phyloP scores from a whole-genome alignment of 2,113 vertebrate genomes.

The Azemiops feae region DNA sequence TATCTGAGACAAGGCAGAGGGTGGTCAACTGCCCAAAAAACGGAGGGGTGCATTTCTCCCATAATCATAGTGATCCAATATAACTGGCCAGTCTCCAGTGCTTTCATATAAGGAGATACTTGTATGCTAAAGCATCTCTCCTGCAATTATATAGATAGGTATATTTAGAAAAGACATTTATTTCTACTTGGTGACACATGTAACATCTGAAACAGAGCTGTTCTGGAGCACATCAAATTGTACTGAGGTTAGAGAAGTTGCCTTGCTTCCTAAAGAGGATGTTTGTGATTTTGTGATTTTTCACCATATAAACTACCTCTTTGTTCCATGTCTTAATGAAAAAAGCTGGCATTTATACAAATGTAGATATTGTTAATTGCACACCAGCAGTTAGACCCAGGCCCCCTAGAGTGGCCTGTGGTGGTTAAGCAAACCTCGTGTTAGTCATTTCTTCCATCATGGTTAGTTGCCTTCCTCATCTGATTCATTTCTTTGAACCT shows the following conservation, averaged over 20 bases:
- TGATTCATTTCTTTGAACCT: not conserved
- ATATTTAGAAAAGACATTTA: constrained; percentile 28
- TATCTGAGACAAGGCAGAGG: not conserved
- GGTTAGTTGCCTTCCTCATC: not conserved
- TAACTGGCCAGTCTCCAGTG: constrained; percentile 1
- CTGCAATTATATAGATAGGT: constrained; percentile 21
- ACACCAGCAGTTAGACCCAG: not conserved
- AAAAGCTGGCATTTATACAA: not conserved
- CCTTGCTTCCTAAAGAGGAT: not conserved
- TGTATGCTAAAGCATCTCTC: constrained; percentile 6
- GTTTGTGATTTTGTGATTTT: not conserved
- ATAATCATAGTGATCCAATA: constrained; percentile 14
- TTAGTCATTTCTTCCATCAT: not conserved
- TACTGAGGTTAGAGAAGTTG: not conserved
- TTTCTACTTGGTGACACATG: constrained; percentile 9
- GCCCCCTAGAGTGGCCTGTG: not conserved
- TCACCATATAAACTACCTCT: not conserved
- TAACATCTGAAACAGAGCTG: constrained; percentile 15
- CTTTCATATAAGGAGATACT: not conserved
- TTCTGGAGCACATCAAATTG: not conserved
- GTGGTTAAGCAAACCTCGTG: not conserved
- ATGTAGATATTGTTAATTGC: not conserved
- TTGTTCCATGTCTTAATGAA: not conserved
- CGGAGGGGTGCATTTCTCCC: not conserved
- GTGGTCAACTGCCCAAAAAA: not conserved